Evolutionary conservation across 2,888 invertebrate genomes (phyloP).

Genomic region (Xestia c-nigrum): DNA sequence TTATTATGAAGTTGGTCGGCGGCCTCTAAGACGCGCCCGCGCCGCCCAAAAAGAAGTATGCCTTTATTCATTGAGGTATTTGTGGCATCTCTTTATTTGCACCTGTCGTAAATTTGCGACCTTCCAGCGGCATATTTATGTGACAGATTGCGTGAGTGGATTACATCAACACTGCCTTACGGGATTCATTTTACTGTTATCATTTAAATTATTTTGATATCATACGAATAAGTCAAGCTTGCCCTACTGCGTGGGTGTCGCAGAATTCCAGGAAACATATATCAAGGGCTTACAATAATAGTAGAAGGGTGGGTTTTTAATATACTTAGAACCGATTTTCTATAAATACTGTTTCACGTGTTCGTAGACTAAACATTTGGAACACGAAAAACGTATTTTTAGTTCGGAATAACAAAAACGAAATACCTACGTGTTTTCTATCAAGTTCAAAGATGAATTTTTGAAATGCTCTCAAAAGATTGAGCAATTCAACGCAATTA

Average conservation of each 20-base stretch:
- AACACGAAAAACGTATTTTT: constrained; percentile 8
- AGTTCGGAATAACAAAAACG: neutral
- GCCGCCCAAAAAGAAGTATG: constrained; percentile 74
- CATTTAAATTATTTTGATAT: constrained; percentile 54
- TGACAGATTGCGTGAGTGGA: constrained; percentile 64
- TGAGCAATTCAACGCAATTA: constrained; percentile 57
- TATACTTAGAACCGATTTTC: neutral
- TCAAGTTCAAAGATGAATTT: constrained; percentile 12
- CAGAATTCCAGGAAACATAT: constrained; percentile 11
- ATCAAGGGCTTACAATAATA: constrained; percentile 1
- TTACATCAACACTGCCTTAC: constrained; percentile 59
- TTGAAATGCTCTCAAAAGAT: constrained; percentile 25
- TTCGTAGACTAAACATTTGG: neutral
- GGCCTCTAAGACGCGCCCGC: constrained; percentile 65
- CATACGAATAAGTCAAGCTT: constrained; percentile 30
- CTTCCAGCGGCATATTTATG: constrained; percentile 67
- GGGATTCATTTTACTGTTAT: constrained; percentile 59
- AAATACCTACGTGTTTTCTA: constrained; percentile 17
- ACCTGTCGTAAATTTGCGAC: constrained; percentile 82
- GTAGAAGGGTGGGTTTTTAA: neutral
- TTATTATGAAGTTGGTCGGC: constrained; percentile 85
- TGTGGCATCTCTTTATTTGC: constrained; percentile 82
- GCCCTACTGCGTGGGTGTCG: constrained; percentile 36
- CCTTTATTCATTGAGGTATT: constrained; percentile 78
- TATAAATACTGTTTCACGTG: constrained; percentile 6